phyloP scores from a whole-genome alignment of 2,888 invertebrate genomes.

The Osedax frankpressi region DNA sequence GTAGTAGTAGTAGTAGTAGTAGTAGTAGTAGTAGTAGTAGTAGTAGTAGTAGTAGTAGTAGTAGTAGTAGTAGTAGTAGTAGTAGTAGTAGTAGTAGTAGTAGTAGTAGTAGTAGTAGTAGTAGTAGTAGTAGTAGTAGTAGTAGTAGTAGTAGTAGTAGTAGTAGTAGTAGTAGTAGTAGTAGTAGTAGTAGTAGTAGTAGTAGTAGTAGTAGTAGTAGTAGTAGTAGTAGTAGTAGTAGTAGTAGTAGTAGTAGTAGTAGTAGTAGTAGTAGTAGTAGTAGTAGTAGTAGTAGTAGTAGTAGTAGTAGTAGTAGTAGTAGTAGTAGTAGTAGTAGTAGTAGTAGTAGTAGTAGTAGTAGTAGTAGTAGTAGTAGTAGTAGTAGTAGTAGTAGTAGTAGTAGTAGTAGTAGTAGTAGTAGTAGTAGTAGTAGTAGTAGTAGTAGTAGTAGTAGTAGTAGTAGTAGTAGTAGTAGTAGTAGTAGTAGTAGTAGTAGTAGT shows the following conservation, averaged over 20 bases:
- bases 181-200: neutral
- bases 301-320: neutral
- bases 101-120: neutral
- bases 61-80: neutral
- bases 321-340: neutral
- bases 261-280: neutral
- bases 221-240: neutral
- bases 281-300: neutral
- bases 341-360: no score
- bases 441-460: no score
- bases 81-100: neutral
- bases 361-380: no score
- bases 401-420: no score
- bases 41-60: neutral
- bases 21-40: neutral
- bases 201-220: neutral
- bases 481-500: no score
- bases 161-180: neutral
- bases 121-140: neutral
- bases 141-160: neutral
- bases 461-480: no score
- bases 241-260: neutral
- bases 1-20: neutral
- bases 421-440: no score
- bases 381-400: no score